Percentiles rank a stretch among this genome's conserved stretches.
These are phyloP conservation scores for Lamellibrachia luymesi DNA, from an alignment of 1,140 invertebrate species.

Conservation along the genomic window DNA sequence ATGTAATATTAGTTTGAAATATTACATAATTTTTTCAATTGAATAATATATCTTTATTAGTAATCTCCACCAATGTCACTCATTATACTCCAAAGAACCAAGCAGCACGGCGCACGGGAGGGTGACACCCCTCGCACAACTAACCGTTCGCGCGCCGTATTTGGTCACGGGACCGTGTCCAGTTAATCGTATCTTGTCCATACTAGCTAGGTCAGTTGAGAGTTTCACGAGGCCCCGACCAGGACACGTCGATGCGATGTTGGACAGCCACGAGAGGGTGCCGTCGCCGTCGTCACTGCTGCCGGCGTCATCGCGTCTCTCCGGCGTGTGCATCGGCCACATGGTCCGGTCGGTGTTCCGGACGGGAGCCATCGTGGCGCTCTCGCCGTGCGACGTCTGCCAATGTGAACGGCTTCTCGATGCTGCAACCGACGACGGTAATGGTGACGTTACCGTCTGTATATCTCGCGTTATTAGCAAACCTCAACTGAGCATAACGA, in stretches of 20 bases:
- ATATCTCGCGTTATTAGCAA: no score
- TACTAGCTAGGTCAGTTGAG: background rate
- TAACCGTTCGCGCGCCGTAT: no score
- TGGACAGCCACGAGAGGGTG: background rate
- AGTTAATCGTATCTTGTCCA: background rate
- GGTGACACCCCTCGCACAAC: background rate
- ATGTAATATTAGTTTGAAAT: no score
- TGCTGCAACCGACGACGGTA: background rate
- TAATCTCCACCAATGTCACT: background rate
- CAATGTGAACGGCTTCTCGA: background rate
- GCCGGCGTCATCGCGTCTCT: background rate
- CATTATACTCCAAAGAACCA: background rate
- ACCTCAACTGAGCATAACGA: no score
- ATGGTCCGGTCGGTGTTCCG: background rate
- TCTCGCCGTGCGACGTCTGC: background rate
- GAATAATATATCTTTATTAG: no score
- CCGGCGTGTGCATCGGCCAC: background rate
- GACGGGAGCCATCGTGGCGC: background rate
- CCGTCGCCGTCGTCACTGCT: background rate
- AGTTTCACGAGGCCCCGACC: background rate
- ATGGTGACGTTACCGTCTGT: background rate
- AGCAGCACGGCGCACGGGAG: background rate
- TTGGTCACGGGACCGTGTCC: background rate
- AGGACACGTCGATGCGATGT: background rate
- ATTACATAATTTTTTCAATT: no score